Percentiles rank a stretch among this genome's conserved stretches.
Conservation (phyloP, 2,113 vertebrate genomes). For the Glareola pratincola region DNA sequence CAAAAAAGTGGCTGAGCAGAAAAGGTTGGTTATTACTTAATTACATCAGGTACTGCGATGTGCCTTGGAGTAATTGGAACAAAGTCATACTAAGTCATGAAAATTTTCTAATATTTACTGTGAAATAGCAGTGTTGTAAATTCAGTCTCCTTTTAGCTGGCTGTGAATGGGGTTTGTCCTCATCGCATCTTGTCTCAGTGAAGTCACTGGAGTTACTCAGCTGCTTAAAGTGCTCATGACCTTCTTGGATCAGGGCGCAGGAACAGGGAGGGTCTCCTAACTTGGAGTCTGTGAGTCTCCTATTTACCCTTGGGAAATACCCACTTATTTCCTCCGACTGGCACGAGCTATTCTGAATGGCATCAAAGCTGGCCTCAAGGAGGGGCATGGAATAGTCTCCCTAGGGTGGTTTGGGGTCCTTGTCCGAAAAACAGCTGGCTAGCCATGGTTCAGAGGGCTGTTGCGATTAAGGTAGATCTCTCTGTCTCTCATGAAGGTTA, state of each 20-base stretch:
- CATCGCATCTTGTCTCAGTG: not conserved
- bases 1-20: not conserved
- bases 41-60: slow-evolving; percentile 2
- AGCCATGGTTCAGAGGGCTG: not conserved
- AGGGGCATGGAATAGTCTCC: not conserved
- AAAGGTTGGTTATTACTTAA: slow-evolving; percentile 41
- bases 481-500: not conserved
- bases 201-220: not conserved
- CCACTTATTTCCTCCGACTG: not conserved
- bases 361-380: not conserved
- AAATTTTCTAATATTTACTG: slow-evolving; percentile 39
- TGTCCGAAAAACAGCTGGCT: not conserved
- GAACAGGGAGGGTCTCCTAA: not conserved
- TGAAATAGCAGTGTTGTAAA: slow-evolving; percentile 20
- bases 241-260: not conserved
- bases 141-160: not conserved
- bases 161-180: not conserved
- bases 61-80: slow-evolving; percentile 31
- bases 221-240: not conserved
- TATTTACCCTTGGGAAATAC: not conserved
- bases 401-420: not conserved
- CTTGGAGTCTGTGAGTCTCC: not conserved
- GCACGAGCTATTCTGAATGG: not conserved
- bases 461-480: not conserved
- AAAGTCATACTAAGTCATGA: slow-evolving; percentile 41